A percentile compares a stretch with the other conserved stretches of the same genome.
Evolutionary conservation across 1,140 invertebrate species (phyloP).

Genomic region (Lordiphosa stackelbergi): DNA sequence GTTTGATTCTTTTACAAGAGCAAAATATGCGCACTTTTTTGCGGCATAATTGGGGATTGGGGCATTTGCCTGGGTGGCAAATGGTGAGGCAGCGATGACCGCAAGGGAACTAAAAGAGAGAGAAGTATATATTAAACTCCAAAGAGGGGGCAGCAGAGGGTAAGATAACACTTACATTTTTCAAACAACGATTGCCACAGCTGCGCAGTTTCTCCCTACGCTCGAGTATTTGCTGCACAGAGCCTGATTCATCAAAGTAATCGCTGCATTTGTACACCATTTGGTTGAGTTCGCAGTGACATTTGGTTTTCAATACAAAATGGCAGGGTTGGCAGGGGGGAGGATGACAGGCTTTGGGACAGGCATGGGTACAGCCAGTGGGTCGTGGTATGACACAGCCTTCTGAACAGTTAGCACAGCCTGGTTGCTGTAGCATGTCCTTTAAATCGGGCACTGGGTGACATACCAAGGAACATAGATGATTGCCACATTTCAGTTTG

Average conservation of each 20-base stretch:
- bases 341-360: constrained; percentile 87
- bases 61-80: constrained; percentile 88
- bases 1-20: constrained; percentile 83
- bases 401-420: constrained; percentile 85
- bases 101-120: constrained; percentile 84
- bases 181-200: constrained; percentile 88
- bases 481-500: constrained; percentile 84
- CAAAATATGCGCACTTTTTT: constrained; percentile 90
- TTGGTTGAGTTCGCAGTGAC: constrained; percentile 88
- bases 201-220: constrained; percentile 44
- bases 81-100: constrained; percentile 86
- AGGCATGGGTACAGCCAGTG: constrained; percentile 87
- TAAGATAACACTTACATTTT: constrained; percentile 78
- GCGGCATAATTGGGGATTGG: constrained; percentile 82
- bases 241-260: constrained; percentile 79
- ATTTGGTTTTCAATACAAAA: constrained; percentile 84
- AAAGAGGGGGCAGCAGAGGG: too few relatives aligned
- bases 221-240: constrained; percentile 77
- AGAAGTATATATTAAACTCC: too few relatives aligned
- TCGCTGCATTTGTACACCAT: constrained; percentile 85
- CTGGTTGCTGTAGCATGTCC: constrained; percentile 70
- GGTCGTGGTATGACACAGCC: constrained; percentile 84
- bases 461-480: constrained; percentile 85
- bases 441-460: constrained; percentile 80
- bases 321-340: constrained; percentile 84